A percentile compares a stretch with the other conserved stretches of the same genome.
phyloP scores from a whole-genome alignment of 2,888 invertebrate genomes.

The Lasioglossum leucozonium region DNA sequence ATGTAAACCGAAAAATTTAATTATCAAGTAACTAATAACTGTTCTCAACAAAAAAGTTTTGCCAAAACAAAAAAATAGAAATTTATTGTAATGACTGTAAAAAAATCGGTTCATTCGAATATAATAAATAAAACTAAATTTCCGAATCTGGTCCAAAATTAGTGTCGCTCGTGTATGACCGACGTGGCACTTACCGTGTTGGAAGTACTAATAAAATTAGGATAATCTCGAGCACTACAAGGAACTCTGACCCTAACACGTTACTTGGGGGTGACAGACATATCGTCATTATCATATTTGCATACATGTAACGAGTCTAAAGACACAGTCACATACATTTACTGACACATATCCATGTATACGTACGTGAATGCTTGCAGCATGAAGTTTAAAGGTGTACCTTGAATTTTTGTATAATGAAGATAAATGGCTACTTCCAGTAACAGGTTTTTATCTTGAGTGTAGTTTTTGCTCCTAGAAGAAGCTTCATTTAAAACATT shows the following conservation, averaged over 20 bases:
- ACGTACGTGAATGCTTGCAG: conserved; percentile 23
- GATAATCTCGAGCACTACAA: background rate
- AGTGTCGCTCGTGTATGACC: background rate
- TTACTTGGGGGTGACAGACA: conserved; percentile 52
- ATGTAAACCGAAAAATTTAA: background rate
- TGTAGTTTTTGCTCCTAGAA: background rate
- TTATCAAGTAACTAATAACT: too few species aligned
- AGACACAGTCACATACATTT: background rate
- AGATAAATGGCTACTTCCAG: too few species aligned
- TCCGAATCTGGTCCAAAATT: background rate
- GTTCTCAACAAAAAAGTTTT: background rate
- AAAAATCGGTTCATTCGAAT: background rate
- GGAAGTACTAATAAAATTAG: background rate
- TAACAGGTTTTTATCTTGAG: background rate
- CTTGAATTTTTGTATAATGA: background rate
- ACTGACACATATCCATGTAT: conserved; percentile 1
- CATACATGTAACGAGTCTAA: conserved; percentile 10
- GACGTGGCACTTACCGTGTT: background rate
- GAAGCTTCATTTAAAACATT: background rate
- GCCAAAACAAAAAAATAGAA: background rate
- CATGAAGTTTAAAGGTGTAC: conserved; percentile 14
- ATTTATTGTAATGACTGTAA: background rate
- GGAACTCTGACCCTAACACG: conserved; percentile 2
- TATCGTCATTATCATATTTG: conserved; percentile 54
- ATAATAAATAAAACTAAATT: background rate